These are phyloP conservation scores for Drosophila mettleri DNA, from an alignment of 2,888 invertebrate genomes.

Conservation along the genomic window DNA sequence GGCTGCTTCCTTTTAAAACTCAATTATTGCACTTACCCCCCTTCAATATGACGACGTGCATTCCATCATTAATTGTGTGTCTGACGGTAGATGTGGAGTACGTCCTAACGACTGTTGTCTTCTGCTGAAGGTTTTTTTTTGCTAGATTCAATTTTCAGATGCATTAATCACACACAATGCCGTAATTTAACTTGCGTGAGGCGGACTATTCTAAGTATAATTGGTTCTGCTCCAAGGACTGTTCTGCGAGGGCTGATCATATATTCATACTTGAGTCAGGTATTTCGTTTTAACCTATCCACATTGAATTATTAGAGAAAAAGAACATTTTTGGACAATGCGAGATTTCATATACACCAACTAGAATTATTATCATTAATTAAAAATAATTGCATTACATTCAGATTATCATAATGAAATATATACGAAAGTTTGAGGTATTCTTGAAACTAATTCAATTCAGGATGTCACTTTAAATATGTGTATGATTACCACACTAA, in stretches of 20 bases:
- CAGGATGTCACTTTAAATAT: too few species aligned
- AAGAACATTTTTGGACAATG: too few species aligned
- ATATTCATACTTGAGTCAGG: background rate
- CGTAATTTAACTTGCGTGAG: constrained; percentile 11
- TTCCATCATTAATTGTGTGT: constrained; percentile 53
- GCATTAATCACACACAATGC: constrained; percentile 68
- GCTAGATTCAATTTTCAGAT: constrained; percentile 33
- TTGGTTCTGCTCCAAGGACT: background rate
- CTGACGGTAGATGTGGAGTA: constrained; percentile 21
- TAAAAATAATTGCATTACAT: too few species aligned
- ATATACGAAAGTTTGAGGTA: too few species aligned
- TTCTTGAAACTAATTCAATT: too few species aligned
- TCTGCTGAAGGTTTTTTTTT: constrained; percentile 17
- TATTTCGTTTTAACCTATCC: background rate
- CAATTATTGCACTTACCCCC: constrained; percentile 56
- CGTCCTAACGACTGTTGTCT: constrained; percentile 38
- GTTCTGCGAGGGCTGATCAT: background rate
- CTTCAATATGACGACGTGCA: constrained; percentile 44
- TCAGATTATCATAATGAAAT: too few species aligned
- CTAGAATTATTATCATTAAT: too few species aligned
- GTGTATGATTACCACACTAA: too few species aligned
- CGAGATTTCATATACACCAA: too few species aligned
- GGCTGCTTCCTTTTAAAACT: constrained; percentile 66
- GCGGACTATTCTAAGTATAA: background rate
- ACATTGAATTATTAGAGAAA: too few species aligned